These are phyloP conservation scores for Hemicordylus capensis DNA, from an alignment of 2,113 vertebrate species.

Conservation along the genomic window DNA sequence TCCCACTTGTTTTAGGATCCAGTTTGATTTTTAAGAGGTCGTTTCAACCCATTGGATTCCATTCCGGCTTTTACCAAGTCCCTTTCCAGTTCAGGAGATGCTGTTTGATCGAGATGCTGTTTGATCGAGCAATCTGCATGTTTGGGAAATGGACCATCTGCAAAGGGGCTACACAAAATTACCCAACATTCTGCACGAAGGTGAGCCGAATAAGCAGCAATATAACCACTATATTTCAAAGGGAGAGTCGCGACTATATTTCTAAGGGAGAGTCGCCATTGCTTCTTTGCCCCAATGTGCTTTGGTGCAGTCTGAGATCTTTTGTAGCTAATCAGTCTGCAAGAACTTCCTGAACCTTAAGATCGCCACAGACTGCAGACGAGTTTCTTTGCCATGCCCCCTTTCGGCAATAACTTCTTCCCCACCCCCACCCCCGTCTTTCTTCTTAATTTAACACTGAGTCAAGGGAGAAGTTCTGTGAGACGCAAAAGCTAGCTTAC, in stretches of 20 bases:
- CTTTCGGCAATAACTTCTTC: not conserved
- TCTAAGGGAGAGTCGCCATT: not conserved
- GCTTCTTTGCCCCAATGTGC: not conserved
- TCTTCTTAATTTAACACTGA: too few species aligned
- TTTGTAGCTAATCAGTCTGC: not conserved
- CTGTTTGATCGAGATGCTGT: not conserved
- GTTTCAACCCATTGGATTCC: too few species aligned
- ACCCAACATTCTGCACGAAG: not conserved
- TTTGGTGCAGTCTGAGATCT: not conserved
- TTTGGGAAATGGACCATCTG: too few species aligned
- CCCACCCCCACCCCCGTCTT: too few species aligned
- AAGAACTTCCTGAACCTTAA: not conserved
- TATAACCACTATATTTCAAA: not conserved
- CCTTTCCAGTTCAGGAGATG: not conserved
- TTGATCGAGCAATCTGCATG: too few species aligned
- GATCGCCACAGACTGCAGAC: not conserved
- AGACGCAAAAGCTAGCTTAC: not conserved
- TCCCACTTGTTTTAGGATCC: too few species aligned
- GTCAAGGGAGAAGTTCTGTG: too few species aligned
- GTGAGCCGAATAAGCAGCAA: not conserved
- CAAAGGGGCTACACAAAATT: too few species aligned
- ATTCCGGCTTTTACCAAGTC: too few species aligned
- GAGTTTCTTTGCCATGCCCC: not conserved
- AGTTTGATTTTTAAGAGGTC: too few species aligned
- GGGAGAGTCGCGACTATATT: not conserved